Evolutionary conservation across 2,797 vertebrate genomes (phyloP), one percentile per base, ranked within the genome.

Genomic region (Iguana delicatissima): DNA sequence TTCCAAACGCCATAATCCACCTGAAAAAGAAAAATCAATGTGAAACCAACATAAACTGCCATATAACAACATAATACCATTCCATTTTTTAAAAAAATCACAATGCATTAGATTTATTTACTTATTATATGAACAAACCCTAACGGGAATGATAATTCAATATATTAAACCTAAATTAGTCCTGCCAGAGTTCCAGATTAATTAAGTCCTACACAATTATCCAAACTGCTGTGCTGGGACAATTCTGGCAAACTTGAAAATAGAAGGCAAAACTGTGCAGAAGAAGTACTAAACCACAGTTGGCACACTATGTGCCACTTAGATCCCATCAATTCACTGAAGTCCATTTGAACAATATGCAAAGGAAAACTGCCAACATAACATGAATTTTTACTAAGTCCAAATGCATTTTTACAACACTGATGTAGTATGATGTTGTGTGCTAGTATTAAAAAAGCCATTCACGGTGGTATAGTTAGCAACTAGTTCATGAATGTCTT

Each of bases 1-100:
- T 98, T 98, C 99, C 99, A 99, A 95, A 97, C 97, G 84, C 97
- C 92, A 92, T 97, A 97, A 92, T 98, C 98, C 91, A 97, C 96
- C 98, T 98, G 95, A 67, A 96, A 95, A 95, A 95, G 89, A 95
- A 95, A 87, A 35, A 89, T 10, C 22, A 93, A 91, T 92, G 84
- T 87, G 80, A 92, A 87, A 35, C 35, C 20, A 46, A 59, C 6
- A 52, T 24, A 29, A 72, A 67, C 64, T 46, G 24, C 24, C 24
- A 13, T 18, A 22, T 18, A 22, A 42, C 42, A 46, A 46, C 42
- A 46, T 46, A 46, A 46, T 46, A 10, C 50, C 38, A 52, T 9
- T 8, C 6, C 7, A 18, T 24, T 32, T 26, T 46, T 59, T 64
- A 64, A 69, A 69, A 26, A 69, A 73, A 73, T 52, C n/a, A 29